These are phyloP conservation scores for Microplitis mediator DNA, from an alignment of 1,140 invertebrate genomes.

Conservation along the genomic window DNA sequence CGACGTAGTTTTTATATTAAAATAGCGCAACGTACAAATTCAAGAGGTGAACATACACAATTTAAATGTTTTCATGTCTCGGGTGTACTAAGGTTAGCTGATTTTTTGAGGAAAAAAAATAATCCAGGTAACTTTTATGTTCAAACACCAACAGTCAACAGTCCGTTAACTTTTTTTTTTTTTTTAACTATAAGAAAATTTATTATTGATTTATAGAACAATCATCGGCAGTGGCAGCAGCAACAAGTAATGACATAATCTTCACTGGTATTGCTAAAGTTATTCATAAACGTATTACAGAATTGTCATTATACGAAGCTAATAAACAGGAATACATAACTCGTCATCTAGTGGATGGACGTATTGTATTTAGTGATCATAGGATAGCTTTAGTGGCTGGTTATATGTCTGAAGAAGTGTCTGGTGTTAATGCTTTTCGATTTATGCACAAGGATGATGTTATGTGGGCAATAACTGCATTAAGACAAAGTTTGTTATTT, in stretches of 20 bases:
- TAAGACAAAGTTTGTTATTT: conserved; percentile 77
- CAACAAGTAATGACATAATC: conserved; percentile 64
- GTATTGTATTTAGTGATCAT: conserved; percentile 84
- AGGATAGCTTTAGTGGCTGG: conserved; percentile 84
- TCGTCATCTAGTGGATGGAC: conserved; percentile 80
- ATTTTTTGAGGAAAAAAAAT: conserved; percentile 15
- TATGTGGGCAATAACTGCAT: conserved; percentile 79
- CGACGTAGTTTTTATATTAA: conserved; percentile 67
- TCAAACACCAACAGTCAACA: neutral
- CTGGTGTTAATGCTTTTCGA: conserved; percentile 78
- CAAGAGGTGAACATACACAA: conserved; percentile 62
- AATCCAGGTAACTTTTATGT: neutral
- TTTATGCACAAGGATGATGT: conserved; percentile 88
- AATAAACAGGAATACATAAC: conserved; percentile 84
- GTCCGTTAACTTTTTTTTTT: neutral
- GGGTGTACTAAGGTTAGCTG: conserved; percentile 59
- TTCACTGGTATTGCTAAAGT: conserved; percentile 73
- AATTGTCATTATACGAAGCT: conserved; percentile 73
- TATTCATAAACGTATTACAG: conserved; percentile 70
- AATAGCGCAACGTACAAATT: conserved; percentile 61
- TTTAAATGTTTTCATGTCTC: conserved; percentile 66
- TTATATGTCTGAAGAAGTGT: conserved; percentile 83
- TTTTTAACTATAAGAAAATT: neutral
- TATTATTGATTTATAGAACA: too few species aligned
- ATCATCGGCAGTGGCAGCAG: neutral